Evolutionary conservation across 2,797 vertebrate genomes (phyloP).

Genomic region (Diplodus sargus): DNA sequence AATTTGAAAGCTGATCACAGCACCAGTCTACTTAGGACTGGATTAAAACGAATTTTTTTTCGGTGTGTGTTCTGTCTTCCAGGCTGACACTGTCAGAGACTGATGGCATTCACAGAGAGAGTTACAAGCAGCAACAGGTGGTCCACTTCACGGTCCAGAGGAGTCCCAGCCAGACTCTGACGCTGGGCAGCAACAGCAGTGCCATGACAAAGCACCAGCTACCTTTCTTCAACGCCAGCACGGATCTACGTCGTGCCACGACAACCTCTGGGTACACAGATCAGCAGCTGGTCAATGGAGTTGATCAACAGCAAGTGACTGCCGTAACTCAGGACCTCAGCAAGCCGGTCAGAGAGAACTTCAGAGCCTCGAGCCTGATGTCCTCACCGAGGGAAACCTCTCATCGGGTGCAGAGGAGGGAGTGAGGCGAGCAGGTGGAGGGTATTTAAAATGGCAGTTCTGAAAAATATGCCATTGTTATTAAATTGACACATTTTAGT

Average conservation of each 20-base stretch:
- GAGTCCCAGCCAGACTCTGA: constrained; percentile 64
- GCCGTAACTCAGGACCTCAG: constrained; percentile 3
- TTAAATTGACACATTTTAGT: not conserved
- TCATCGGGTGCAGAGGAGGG: constrained; percentile 58
- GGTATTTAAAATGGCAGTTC: not conserved
- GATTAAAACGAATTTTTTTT: not conserved
- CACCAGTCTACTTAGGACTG: not conserved
- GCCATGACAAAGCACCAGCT: constrained; percentile 55
- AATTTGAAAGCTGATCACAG: not conserved
- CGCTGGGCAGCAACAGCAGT: constrained; percentile 45
- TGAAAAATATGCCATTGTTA: not conserved
- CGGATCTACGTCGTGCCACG: not conserved
- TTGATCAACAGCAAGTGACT: constrained; percentile 18
- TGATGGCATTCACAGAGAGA: constrained; percentile 54
- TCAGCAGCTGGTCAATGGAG: not conserved
- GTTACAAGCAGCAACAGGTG: constrained; percentile 77
- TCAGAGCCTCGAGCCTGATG: constrained; percentile 67
- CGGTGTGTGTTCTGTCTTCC: constrained; percentile 28
- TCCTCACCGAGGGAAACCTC: constrained; percentile 56
- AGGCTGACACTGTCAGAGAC: constrained; percentile 70
- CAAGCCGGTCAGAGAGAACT: constrained; percentile 61
- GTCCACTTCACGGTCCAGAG: constrained; percentile 66
- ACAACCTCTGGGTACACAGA: not conserved
- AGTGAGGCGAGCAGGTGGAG: constrained; percentile 36
- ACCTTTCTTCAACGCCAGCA: constrained; percentile 27